Conservation (phyloP, 2,797 vertebrate species). For the Cirrhinus molitorella region DNA sequence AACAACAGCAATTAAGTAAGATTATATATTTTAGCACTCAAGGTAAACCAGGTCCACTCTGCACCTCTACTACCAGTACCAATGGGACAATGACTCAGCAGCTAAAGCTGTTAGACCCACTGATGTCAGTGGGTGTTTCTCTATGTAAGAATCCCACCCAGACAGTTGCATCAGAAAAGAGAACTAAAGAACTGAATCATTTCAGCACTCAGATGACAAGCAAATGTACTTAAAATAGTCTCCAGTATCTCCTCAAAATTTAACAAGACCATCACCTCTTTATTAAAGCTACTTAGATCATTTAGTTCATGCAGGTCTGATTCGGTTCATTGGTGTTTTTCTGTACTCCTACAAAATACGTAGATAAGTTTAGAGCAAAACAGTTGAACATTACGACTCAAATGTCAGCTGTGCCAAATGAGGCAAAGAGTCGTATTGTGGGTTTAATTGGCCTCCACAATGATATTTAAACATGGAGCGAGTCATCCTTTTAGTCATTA, state of each 20-base stretch:
- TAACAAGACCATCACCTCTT: background rate
- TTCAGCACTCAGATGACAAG: background rate
- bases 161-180: constrained; percentile 9
- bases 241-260: background rate
- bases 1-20: background rate
- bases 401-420: constrained; percentile 19
- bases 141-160: constrained; percentile 19
- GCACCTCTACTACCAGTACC: constrained; percentile 44
- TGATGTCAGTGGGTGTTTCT: constrained; percentile 44
- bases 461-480: constrained; percentile 13
- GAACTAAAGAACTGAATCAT: constrained; percentile 25
- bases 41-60: constrained; percentile 16
- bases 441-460: constrained; percentile 10
- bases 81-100: constrained; percentile 55
- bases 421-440: constrained; percentile 1
- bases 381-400: background rate
- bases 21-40: background rate
- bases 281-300: background rate
- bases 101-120: background rate
- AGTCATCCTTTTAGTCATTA: constrained; percentile 29
- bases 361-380: background rate
- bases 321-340: constrained; percentile 8
- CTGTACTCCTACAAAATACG: background rate
- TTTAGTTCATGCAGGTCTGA: background rate
- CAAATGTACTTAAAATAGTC: background rate